Conservation (phyloP, 1,140 invertebrate species). For the Megalonaias nervosa region DNA sequence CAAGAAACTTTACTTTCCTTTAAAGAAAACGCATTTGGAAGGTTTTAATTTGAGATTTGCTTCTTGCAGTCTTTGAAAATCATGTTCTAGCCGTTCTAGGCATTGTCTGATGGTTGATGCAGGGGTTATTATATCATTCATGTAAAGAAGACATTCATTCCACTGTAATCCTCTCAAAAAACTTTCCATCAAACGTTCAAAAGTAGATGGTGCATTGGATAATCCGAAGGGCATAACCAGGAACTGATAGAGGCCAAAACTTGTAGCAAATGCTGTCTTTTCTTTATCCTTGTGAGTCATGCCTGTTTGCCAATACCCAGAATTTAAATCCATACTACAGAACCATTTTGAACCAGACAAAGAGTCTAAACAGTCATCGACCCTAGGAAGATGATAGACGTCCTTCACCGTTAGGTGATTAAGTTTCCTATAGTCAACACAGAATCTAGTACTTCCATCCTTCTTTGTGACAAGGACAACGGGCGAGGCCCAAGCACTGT, state of each 20-base stretch:
- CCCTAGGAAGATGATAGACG: no score
- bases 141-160: slow-evolving; percentile 12
- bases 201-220: background rate
- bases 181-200: slow-evolving; percentile 6
- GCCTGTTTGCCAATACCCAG: no score
- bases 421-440: no score
- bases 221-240: slow-evolving; percentile 11
- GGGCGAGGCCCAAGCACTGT: no score
- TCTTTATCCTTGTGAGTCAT: no score
- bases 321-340: no score
- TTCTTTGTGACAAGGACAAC: no score
- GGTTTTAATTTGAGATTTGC: slow-evolving; percentile 14
- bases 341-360: no score
- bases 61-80: background rate
- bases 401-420: no score
- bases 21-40: slow-evolving; percentile 12
- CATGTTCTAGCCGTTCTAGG: background rate
- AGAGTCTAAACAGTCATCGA: no score
- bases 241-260: slow-evolving; percentile 8
- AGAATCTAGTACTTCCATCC: no score
- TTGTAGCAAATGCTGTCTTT: slow-evolving; percentile 23
- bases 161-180: slow-evolving; percentile 11
- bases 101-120: background rate
- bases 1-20: slow-evolving; percentile 5
- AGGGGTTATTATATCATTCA: slow-evolving; percentile 18